Evolutionary conservation across 2,797 vertebrate genomes (phyloP), one percentile per base, ranked within the genome.

Genomic region (Leuciscus waleckii): DNA sequence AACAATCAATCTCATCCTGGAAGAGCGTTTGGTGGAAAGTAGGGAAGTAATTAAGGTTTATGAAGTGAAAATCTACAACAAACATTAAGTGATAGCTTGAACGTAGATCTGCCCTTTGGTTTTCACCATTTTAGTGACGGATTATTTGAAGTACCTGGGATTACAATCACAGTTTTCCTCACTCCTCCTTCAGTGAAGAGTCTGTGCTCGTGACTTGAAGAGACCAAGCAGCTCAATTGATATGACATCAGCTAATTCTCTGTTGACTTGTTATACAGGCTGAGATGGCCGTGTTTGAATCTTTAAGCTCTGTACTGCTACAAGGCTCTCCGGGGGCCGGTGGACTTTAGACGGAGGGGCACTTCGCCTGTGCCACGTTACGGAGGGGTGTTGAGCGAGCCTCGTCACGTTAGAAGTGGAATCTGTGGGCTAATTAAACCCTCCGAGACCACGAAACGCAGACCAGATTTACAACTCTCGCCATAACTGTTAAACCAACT

Each of bases 351-450:
- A 95, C 92, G 93, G 94, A 93, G 90, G 93, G 94, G 93, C 94
- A 89, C 93, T 94, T 93, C 90, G 93, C 94, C 92, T 92, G 93
- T 93, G 94, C 93, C 92, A 94, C 93, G 94, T 95, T 96, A 94
- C 93, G 93, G 93, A 93, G 92, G 94, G 92, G 89, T 91, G 91
- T 88, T 78, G 81, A 73, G 89, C 80, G 86, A 93, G 93, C 93
- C 94, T 94, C 94, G 94, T 95, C 94, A 95, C 94, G 95, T 94
- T 94, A 95, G 58, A 94, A 94, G 93, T 93, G 92, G 93, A 95
- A 94, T 94, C 95, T 95, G 92, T 90, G 94, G 94, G 95, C 94
- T 95, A 96, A 96, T 95, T 95, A 96, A 95, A 96, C 94, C 95
- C 95, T 94, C 94, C 90, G 95, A 95, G 95, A 95, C 94, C 92